Evolutionary conservation across 2,797 vertebrate genomes (phyloP).

Genomic region (Acridotheres tristis): DNA sequence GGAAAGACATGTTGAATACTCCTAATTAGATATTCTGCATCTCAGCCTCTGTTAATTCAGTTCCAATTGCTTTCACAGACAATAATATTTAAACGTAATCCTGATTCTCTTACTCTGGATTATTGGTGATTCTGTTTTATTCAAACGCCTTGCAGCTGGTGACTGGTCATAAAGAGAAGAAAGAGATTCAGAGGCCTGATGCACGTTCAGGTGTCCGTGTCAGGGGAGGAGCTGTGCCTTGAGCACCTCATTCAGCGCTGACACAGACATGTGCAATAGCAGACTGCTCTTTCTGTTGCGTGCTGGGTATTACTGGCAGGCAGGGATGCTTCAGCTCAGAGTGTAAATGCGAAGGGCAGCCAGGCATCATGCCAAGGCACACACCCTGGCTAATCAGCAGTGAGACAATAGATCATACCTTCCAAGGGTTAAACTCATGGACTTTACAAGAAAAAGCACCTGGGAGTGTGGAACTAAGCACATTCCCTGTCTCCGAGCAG

Average conservation of each 20-base stretch:
- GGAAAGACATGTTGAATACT: neutral
- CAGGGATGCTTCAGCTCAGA: rapidly evolving
- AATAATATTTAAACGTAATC: neutral
- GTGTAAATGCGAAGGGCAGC: rapidly evolving
- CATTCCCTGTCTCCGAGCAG: neutral
- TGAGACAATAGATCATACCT: neutral
- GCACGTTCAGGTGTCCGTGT: neutral
- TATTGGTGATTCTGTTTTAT: neutral
- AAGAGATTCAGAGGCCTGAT: neutral
- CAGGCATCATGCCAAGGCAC: rapidly evolving
- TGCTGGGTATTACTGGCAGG: neutral
- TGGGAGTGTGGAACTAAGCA: neutral
- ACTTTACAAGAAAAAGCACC: neutral
- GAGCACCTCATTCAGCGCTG: neutral
- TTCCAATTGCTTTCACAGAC: neutral
- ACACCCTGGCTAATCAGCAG: neutral
- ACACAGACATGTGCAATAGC: rapidly evolving
- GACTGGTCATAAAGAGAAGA: neutral
- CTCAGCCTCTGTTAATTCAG: neutral
- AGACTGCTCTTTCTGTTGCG: neutral
- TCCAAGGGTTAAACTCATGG: rapidly evolving
- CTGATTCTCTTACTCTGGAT: neutral
- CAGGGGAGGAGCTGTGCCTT: neutral
- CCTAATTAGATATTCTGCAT: neutral
- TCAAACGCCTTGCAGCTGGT: neutral